phyloP scores from a whole-genome alignment of 2,113 vertebrate genomes.

The Ifrita kowaldi region DNA sequence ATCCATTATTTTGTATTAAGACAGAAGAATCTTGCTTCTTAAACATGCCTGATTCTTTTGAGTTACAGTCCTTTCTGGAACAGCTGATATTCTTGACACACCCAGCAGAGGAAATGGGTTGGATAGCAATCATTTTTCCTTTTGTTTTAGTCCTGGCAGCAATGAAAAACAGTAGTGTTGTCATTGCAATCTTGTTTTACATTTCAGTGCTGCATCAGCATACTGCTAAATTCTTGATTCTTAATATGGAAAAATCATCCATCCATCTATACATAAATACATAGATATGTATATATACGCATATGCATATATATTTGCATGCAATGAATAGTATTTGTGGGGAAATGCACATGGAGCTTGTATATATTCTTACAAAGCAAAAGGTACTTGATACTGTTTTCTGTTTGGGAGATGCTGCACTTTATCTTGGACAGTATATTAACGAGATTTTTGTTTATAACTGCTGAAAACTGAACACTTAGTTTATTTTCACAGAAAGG shows the following conservation, averaged over 20 bases:
- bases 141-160: neutral
- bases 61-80: neutral
- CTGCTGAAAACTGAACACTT: neutral
- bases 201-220: neutral
- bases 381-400: neutral
- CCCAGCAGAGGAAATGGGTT: conserved; percentile 43
- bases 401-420: neutral
- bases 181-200: neutral
- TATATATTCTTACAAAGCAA: neutral
- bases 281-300: too few relatives aligned
- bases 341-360: neutral
- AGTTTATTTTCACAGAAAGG: neutral
- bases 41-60: neutral
- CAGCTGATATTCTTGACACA: neutral
- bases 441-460: neutral
- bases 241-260: neutral
- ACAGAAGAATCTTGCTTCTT: neutral
- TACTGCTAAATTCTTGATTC: neutral
- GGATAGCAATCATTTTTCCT: neutral
- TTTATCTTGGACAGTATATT: neutral
- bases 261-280: neutral
- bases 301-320: fast-evolving
- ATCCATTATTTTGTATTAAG: neutral
- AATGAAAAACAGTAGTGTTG: neutral
- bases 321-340: neutral